phyloP scores from a whole-genome alignment of 2,888 invertebrate species.

The Torymus aiolomorphi region DNA sequence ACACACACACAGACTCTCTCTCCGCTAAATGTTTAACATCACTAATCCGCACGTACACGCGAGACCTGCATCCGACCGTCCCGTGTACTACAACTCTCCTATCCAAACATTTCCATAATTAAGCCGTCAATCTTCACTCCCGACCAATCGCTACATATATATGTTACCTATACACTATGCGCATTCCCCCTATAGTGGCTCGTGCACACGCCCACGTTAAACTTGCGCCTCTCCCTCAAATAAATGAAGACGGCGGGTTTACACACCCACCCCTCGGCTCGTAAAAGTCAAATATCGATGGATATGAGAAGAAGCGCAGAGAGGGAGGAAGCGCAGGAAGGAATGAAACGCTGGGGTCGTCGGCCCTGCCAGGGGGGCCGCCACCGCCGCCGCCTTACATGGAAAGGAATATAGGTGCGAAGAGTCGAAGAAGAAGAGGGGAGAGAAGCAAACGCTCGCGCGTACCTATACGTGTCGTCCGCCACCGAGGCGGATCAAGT shows the following conservation, averaged over 20 bases:
- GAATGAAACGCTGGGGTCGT: too few relatives aligned
- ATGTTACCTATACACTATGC: background rate
- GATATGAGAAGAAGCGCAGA: background rate
- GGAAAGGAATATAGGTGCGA: too few relatives aligned
- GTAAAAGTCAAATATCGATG: conserved; percentile 24
- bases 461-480: background rate
- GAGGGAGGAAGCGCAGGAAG: too few relatives aligned
- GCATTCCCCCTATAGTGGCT: background rate
- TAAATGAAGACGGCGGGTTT: conserved; percentile 20
- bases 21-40: too few relatives aligned
- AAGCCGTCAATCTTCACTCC: conserved; percentile 3
- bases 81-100: background rate
- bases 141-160: background rate
- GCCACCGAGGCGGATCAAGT: conserved; percentile 5
- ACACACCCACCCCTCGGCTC: background rate
- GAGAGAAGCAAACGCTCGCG: too few relatives aligned
- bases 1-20: too few relatives aligned
- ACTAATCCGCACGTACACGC: too few relatives aligned
- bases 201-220: background rate
- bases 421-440: too few relatives aligned
- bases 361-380: too few relatives aligned
- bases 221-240: background rate
- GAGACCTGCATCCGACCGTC: too few relatives aligned
- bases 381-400: too few relatives aligned
- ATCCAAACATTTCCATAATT: conserved; percentile 33